Evolutionary conservation across 2,888 invertebrate genomes (phyloP), one percentile per base, ranked within the genome.

Genomic region (Stenurella melanura): DNA sequence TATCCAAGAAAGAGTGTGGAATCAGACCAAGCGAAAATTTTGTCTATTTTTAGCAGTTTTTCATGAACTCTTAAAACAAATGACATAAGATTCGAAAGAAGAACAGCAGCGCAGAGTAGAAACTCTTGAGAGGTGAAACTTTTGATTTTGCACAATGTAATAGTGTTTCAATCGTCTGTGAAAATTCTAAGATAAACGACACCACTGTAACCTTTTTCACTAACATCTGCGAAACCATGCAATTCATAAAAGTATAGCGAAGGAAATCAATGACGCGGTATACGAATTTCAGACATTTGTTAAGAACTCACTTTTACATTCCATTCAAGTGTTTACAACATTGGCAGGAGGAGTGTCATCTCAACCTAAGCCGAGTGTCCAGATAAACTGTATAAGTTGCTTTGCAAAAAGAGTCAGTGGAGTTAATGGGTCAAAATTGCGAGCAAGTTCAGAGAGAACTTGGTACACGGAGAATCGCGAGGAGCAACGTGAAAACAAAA

Each of bases 381-480:
- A 26, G 21, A 26, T 26, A 26, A 17, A 54, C 54, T 69, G 69
- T 26, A 69, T 57, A 10, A 68, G 26, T 26, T 7, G 12, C 21
- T 68, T 68, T 17, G 69, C 57, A 30, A 26, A 69, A 30, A 69
- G 57, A 30, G 69, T 69, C 15, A 56, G 57, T 26, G 21, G 21
- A 26, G 21, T 26, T 26, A 26, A 26, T 26, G 21, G 21, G 21
- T 26, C 21, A 26, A 26, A 26, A 26, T 3, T 26, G 21, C 21
- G 7, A 19, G 69, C 56, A 6, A 30, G 17, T 30, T 68, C 68
- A n/a, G 56, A 68, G 56, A 68, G 21, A 15, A 15, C 21, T 69
- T 57, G n/a, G 38, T 38, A 18, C 34, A 57, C 12, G 34, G 57
- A n/a, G n/a, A 11, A 38, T 66, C 42, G 15, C n/a, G 18, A 15